A percentile compares a stretch with the other conserved stretches of the same genome.
phyloP scores from a whole-genome alignment of 2,113 vertebrate species.

The Chionis minor region DNA sequence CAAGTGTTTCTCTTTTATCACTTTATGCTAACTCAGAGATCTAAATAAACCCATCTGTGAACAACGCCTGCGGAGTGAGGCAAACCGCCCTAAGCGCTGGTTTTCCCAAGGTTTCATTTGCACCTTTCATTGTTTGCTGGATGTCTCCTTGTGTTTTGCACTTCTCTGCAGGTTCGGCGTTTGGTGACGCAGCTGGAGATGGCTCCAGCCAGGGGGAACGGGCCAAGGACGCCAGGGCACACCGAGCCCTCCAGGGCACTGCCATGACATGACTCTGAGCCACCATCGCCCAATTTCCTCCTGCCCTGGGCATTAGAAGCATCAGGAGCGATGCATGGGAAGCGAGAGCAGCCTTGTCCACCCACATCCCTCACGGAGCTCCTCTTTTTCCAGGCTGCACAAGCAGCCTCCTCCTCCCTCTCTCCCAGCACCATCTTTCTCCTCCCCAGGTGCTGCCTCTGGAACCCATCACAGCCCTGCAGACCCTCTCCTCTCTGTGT shows the following conservation, averaged over 20 bases:
- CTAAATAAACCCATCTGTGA: constrained; percentile 71
- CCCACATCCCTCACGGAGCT: fast-evolving
- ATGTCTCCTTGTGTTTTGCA: not conserved
- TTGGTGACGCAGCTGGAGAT: fast-evolving
- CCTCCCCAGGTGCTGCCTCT: not conserved
- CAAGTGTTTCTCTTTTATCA: constrained; percentile 47
- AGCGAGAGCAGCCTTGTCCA: not conserved
- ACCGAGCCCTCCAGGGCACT: too few species aligned
- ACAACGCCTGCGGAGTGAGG: constrained; percentile 33
- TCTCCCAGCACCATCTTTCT: not conserved
- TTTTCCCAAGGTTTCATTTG: constrained; percentile 3
- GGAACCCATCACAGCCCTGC: not conserved
- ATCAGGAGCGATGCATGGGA: fast-evolving
- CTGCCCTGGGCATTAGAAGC: not conserved
- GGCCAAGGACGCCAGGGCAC: too few species aligned
- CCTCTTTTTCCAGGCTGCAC: not conserved
- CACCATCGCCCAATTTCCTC: fast-evolving
- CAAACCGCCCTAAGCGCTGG: constrained; percentile 1
- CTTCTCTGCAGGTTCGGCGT: not conserved
- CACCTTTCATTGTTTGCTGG: not conserved
- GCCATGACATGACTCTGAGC: fast-evolving
- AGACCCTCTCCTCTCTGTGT: too few species aligned
- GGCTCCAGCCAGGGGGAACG: fast-evolving
- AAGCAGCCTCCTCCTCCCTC: fast-evolving
- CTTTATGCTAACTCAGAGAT: constrained; percentile 43